A percentile compares a stretch with the other conserved stretches of the same genome.
These are phyloP conservation scores for Cataglyphis livida DNA, from an alignment of 2,888 invertebrate species.

Conservation along the genomic window DNA sequence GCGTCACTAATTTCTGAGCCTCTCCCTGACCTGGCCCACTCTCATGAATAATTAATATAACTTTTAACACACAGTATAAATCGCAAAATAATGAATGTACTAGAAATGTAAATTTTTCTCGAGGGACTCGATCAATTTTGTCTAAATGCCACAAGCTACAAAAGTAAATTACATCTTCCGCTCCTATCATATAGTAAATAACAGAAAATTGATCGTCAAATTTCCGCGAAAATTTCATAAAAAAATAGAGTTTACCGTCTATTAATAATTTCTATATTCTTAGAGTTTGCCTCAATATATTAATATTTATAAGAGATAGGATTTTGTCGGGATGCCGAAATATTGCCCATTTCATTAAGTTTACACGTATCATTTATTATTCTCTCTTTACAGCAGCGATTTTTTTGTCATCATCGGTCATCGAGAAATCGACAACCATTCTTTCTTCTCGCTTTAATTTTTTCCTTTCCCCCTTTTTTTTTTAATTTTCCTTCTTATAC, in stretches of 20 bases:
- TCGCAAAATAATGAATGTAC: not conserved
- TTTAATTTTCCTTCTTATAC: conserved; percentile 57
- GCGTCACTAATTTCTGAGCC: not conserved
- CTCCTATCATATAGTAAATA: not conserved
- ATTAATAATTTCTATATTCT: not conserved
- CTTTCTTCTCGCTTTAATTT: conserved; percentile 35
- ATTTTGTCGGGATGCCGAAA: not conserved
- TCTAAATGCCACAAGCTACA: conserved; percentile 7
- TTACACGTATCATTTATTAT: conserved; percentile 76
- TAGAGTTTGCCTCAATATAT: not conserved
- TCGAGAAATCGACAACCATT: conserved; percentile 38
- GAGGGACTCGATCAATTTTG: not conserved
- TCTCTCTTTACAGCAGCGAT: conserved; percentile 73
- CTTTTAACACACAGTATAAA: not conserved
- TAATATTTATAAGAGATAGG: conserved; percentile 2
- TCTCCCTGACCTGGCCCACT: not conserved
- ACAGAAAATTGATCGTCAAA: not conserved
- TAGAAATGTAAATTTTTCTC: not conserved
- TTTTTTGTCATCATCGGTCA: conserved; percentile 62
- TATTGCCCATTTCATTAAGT: conserved; percentile 37
- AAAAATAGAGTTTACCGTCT: not conserved
- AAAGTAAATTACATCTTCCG: not conserved
- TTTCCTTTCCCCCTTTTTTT: not conserved
- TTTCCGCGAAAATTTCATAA: not conserved
- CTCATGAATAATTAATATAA: conserved; percentile 24